A percentile compares a stretch with the other conserved stretches of the same genome.
Evolutionary conservation across 2,113 vertebrate genomes (phyloP).

Genomic region (Chrysemys picta): DNA sequence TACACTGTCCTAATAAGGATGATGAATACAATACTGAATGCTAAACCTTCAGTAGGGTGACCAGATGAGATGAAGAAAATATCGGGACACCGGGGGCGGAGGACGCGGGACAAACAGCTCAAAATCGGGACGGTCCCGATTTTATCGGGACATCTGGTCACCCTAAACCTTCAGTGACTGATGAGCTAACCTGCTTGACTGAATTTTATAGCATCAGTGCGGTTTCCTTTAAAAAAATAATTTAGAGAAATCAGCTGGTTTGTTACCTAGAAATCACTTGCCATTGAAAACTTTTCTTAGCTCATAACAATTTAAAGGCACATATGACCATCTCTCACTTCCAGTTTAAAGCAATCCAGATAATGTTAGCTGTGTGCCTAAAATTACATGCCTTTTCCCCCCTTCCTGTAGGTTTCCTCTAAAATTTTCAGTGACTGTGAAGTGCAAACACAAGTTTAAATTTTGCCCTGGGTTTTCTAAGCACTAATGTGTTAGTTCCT

Average conservation of each 20-base stretch:
- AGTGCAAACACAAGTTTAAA: background rate
- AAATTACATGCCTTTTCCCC: conserved; percentile 5
- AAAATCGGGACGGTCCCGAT: no score
- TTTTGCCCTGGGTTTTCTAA: background rate
- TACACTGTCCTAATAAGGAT: background rate
- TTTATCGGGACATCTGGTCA: no score
- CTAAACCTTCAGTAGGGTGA: background rate
- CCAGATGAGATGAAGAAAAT: no score
- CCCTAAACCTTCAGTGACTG: background rate
- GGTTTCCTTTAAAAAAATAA: background rate
- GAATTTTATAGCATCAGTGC: background rate
- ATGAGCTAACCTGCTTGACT: background rate
- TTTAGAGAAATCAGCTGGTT: background rate
- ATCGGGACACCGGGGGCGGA: no score
- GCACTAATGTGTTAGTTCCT: conserved; percentile 13
- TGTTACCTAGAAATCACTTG: background rate
- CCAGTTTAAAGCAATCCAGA: background rate
- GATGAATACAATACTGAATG: background rate
- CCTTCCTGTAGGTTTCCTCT: background rate
- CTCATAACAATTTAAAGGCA: conserved; percentile 1
- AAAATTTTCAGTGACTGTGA: background rate
- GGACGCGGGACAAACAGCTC: no score
- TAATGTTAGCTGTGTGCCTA: background rate
- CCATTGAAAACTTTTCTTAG: background rate
- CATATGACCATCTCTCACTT: conserved; percentile 19